Base-by-base conservation (phyloP, 2,888 invertebrate genomes). In the Muschampia plurimacula region DNA sequence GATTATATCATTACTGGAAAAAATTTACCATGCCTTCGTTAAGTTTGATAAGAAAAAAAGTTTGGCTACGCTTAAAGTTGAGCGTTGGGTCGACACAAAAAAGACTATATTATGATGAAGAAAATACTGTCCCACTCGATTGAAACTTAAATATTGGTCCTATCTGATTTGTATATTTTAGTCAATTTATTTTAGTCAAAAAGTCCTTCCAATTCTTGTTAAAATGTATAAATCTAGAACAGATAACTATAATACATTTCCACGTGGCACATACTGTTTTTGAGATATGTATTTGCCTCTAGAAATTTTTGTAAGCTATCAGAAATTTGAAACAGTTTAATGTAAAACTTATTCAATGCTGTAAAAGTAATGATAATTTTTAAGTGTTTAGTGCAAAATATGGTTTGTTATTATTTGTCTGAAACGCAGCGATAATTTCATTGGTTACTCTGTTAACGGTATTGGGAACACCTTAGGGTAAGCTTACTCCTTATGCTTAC, bases 401-500 rank as follows among this genome's bases (percentile, higher is more conserved):
- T 39, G 15, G 52, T 49, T 36, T 66, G 36, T 66, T 66, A 52
- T 28, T 49, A 49, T 62, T 62, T 69, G 36, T 46, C 60, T 10
- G n/a, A n/a, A 12, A 39, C 39, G 55, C 57, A 63, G 39, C 39
- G 22, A 41, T 63, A 69, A 52, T 49, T 57, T 65, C 3, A 12
- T 57, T 44, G 46, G 65, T 32, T 65, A 55, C 32, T 44, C 44
- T 46, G n/a, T 44, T 15, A 70, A 41, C 41, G 1, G 9, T 41
- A 39, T 7, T 7, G 49, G 64, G 64, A 64, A 64, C 65, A 59
- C 65, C 65, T 69, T 55, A 55, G 44, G 28, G 55, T 2, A 36
- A 64, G 44, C 22, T 32, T 44, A 15, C 10, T 41, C 22, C 22
- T 57, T 39, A 55, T 70, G 65, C 70, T 70, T 65, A 52, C 70